Evolutionary conservation across 30 jellyfish, hydroid and myxozoan species (phyloP).

Genomic region (Phacellophora camtschatica): DNA sequence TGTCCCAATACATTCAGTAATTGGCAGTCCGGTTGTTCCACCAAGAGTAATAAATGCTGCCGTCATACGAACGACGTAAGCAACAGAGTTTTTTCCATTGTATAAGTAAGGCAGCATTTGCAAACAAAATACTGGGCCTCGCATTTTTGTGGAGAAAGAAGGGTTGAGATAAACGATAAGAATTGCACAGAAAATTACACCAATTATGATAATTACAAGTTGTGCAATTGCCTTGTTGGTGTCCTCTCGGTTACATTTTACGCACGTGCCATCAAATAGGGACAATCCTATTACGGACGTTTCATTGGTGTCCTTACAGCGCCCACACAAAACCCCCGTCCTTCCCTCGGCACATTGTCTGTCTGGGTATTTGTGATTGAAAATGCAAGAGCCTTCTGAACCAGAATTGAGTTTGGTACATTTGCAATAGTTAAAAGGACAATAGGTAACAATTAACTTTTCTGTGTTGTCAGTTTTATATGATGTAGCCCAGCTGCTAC

Average conservation of each 20-base stretch:
- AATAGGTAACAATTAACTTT: background rate
- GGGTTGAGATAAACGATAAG: conserved; percentile 60
- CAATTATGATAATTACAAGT: background rate
- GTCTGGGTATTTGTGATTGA: conserved; percentile 31
- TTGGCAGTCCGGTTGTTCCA: conserved; percentile 72
- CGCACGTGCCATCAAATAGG: conserved; percentile 12
- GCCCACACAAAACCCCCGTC: conserved; percentile 60
- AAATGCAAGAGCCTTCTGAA: background rate
- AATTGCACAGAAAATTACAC: conserved; percentile 23
- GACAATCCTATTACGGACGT: too few relatives aligned
- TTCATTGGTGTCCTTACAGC: background rate
- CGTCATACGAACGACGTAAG: conserved; percentile 11
- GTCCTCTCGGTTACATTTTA: background rate
- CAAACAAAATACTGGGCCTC: conserved; percentile 65
- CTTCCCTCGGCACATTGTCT: conserved; percentile 62
- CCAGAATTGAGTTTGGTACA: conserved; percentile 3
- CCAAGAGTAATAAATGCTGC: conserved; percentile 60
- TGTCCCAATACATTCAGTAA: conserved; percentile 39
- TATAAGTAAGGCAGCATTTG: conserved; percentile 65
- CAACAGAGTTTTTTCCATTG: background rate
- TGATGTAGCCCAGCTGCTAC: conserved; percentile 31
- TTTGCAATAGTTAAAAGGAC: conserved; percentile 64
- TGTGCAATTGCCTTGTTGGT: background rate
- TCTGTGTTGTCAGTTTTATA: background rate
- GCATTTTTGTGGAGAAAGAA: conserved; percentile 46